Evolutionary conservation across 2,888 invertebrate species (phyloP), one percentile per base, ranked within the genome.

Genomic region (Argyra leucocephala): DNA sequence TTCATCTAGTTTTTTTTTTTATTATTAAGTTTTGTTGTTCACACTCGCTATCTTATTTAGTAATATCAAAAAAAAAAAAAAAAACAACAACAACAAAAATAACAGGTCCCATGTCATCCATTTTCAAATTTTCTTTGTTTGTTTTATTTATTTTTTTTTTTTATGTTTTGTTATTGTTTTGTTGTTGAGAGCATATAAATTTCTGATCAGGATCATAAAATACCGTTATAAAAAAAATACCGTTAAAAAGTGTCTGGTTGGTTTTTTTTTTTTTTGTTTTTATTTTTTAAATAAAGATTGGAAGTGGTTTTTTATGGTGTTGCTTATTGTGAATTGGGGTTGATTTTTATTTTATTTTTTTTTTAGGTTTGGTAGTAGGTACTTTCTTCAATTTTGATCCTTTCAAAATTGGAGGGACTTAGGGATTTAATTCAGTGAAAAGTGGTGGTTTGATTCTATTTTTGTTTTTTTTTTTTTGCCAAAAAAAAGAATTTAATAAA

Each of bases 151-250:
- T n/a, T n/a, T n/a, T n/a, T n/a, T 31, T 10, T 31, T 10, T 31
- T 31, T 31, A 31, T 5, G 10, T 31, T 31, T 31, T 31, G 31
- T 31, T 31, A 31, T 48, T 48, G 48, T 48, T 48, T 48, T 48
- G 18, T 48, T 48, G 31, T 48, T 48, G 12, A 18, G 15, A 48
- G n/a, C 48, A n/a, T 48, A 48, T 48, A 48, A 48, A 48, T 48
- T 48, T 48, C 48, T 48, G 48, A 48, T 48, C 48, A 3, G 18
- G 48, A 48, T 48, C 15, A 48, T 48, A 48, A 48, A 48, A 48
- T 48, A 48, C 48, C n/a, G 48, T 48, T 48, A 48, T 48, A 48
- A 48, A 48, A 48, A 48, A 48, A 48, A 48, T 48, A 48, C 18
- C 18, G 48, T 18, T 31, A 31, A 31, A 31, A 3, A 48, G 7